Conservation (phyloP, 2,113 vertebrate genomes). For the human region DNA sequence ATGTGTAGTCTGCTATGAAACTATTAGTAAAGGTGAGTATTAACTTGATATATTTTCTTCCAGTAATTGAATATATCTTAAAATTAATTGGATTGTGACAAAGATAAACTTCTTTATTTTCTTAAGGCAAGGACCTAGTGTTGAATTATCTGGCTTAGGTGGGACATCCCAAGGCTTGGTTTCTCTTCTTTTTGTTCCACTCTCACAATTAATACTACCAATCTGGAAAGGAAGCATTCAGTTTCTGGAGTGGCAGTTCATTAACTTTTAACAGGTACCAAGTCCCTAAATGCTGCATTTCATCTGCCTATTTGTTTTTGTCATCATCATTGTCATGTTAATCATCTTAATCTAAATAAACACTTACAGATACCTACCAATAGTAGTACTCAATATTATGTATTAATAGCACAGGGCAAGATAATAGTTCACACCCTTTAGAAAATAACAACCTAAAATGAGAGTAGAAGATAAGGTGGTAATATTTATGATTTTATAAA, state of each 20-base stretch:
- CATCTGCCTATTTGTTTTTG: constrained; percentile 52
- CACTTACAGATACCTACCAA: neutral
- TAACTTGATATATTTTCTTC: constrained; percentile 41
- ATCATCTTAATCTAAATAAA: constrained; percentile 24
- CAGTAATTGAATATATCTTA: constrained; percentile 55
- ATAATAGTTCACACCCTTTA: neutral
- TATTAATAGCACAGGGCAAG: neutral
- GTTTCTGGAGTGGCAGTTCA: constrained; percentile 74
- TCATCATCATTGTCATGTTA: constrained; percentile 13
- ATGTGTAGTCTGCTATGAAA: constrained; percentile 91
- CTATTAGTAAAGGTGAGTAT: constrained; percentile 93
- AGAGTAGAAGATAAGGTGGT: constrained; percentile 13
- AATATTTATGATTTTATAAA: constrained; percentile 19
- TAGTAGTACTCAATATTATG: neutral
- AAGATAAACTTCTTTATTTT: constrained; percentile 76
- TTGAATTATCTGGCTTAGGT: constrained; percentile 77
- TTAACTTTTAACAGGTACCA: constrained; percentile 73
- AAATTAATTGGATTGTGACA: constrained; percentile 65
- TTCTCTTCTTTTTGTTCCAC: constrained; percentile 75
- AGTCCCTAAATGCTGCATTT: constrained; percentile 66
- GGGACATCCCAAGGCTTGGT: constrained; percentile 73
- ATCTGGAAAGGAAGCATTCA: constrained; percentile 71
- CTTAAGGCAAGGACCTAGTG: constrained; percentile 74
- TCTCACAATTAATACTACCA: constrained; percentile 75
- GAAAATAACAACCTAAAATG: constrained; percentile 13